Evolutionary conservation across 2,888 invertebrate species (phyloP).

Genomic region (Cylindroiulus punctatus): DNA sequence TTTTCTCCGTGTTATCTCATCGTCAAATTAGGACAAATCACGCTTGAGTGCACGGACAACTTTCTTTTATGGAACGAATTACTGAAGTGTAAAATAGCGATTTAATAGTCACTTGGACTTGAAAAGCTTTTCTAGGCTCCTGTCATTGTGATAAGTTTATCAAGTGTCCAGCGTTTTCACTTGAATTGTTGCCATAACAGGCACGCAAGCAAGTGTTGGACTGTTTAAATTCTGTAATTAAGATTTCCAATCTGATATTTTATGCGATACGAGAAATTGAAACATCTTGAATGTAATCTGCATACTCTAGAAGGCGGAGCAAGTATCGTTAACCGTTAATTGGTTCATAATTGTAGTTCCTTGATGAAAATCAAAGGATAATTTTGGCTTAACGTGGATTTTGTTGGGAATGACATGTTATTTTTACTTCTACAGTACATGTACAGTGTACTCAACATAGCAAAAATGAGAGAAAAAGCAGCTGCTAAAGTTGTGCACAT

Average conservation of each 20-base stretch:
- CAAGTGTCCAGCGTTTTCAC: neutral
- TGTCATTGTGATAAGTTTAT: neutral
- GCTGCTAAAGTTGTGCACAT: no score
- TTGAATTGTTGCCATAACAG: neutral
- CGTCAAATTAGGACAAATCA: constrained; percentile 8
- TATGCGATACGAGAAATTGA: neutral
- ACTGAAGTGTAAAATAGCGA: neutral
- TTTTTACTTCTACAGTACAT: no score
- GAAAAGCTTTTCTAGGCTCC: constrained; percentile 1
- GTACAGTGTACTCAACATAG: no score
- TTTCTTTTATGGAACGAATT: constrained; percentile 1
- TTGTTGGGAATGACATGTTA: no score
- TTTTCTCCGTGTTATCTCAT: neutral
- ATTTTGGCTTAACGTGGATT: no score
- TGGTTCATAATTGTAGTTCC: no score
- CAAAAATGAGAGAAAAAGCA: no score
- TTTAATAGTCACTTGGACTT: neutral
- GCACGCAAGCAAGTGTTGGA: neutral
- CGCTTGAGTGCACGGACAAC: neutral
- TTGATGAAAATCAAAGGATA: no score
- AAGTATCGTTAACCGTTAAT: no score
- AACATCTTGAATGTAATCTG: neutral
- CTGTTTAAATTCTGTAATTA: neutral
- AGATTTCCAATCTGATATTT: neutral
- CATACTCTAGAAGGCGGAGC: no score